Evolutionary conservation across 2,113 vertebrate genomes (phyloP), one percentile per base, ranked within the genome.

Genomic region (Daphoenositta chrysoptera): DNA sequence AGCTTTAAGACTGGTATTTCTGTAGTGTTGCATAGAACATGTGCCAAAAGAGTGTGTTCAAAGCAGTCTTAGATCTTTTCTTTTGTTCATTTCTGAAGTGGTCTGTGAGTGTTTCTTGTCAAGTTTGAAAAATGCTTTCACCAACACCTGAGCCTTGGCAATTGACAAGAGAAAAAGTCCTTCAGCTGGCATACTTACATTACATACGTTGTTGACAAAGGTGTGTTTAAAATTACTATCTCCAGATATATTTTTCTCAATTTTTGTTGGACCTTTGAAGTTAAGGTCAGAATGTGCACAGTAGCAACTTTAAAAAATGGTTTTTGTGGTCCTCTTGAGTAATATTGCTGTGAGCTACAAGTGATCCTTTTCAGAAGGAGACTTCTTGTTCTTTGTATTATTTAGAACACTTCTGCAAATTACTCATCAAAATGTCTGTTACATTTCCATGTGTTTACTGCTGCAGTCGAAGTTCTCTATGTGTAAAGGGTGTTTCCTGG

Each of bases 21-120:
- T 90, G 87, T 89, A 91, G 73, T 76, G 65, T 81, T 96, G 96
- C 89, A 89, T 65, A 96, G 91, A 97, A 97, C 56, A n/a, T 69
- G 56, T 28, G 35, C 93, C 81, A 45, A 83, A 82, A 94, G 42
- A 93, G 50, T 42, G 21, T 96, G 95, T 98, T 98, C 96, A 97
- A 90, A 97, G 97, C 72, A 91, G 88, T 44, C 86, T 97, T 81
- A 97, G 96, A 97, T 97, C 83, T 97, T 94, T 96, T 86, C 94
- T 97, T 97, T 96, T 97, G 92, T 97, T 97, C 87, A 7, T 68
- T 97, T 97, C 90, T 96, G 90, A 97, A 97, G 95, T 97, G 89
- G 72, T 91, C 83, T 94, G 30, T 89, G 89, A 96, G 83, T 12
- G 20, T 96, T 98, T 96, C 94, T 97, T 87, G 57, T 96, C 92